Evolutionary conservation across 2,888 invertebrate species (phyloP).

Genomic region (Drosophila heteroneura): DNA sequence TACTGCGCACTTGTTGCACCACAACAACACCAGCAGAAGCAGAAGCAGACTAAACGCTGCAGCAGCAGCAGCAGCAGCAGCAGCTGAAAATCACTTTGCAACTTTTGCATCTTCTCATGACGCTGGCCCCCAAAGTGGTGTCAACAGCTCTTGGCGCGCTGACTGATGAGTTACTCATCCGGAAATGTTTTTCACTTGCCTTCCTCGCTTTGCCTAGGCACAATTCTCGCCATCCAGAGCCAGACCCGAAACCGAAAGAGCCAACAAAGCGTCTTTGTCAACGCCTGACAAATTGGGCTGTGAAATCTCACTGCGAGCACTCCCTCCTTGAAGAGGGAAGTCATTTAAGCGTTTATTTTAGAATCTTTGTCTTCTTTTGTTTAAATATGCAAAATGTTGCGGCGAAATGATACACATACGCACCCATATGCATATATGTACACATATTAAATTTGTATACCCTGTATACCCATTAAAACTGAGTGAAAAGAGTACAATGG

Average conservation of each 20-base stretch:
- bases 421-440: neutral
- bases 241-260: constrained; percentile 53
- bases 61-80: constrained; percentile 27
- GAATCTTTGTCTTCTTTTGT: constrained; percentile 18
- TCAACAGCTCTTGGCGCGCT: constrained; percentile 74
- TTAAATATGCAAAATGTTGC: constrained; percentile 9
- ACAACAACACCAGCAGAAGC: constrained; percentile 19
- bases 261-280: constrained; percentile 79
- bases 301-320: constrained; percentile 53
- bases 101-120: constrained; percentile 78
- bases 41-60: constrained; percentile 20
- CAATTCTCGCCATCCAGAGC: constrained; percentile 19
- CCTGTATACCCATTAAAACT: neutral
- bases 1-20: constrained; percentile 79
- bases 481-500: neutral
- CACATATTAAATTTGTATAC: neutral
- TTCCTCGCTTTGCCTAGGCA: constrained; percentile 43
- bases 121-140: constrained; percentile 81
- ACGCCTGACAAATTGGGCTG: constrained; percentile 76
- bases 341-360: constrained; percentile 23
- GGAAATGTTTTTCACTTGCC: constrained; percentile 80
- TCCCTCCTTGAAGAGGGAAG: neutral
- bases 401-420: constrained; percentile 1
- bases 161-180: constrained; percentile 82
- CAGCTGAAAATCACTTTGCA: constrained; percentile 77